A percentile compares a stretch with the other conserved stretches of the same genome.
These are phyloP conservation scores for Hemiprocne comata DNA, from an alignment of 2,113 vertebrate species.

Conservation along the genomic window DNA sequence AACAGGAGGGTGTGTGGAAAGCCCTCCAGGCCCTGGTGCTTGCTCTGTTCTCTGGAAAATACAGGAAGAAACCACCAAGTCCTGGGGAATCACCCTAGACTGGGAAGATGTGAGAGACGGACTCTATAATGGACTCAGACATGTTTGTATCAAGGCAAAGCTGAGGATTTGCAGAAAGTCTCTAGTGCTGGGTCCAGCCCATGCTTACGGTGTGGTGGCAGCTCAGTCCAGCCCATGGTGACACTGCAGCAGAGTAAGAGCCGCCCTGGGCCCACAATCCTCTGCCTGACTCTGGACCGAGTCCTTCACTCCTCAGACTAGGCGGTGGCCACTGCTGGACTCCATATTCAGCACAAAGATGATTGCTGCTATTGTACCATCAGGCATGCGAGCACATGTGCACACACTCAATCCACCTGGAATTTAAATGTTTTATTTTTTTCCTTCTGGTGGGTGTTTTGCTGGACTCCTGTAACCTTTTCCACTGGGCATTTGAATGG, in stretches of 20 bases:
- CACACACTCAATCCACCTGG: rapidly evolving
- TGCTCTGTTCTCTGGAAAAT: background rate
- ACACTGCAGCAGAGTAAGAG: too few species aligned
- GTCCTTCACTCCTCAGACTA: background rate
- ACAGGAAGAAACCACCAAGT: background rate
- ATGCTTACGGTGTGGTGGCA: rapidly evolving
- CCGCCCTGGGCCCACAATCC: rapidly evolving
- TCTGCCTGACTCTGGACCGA: rapidly evolving
- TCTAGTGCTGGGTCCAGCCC: rapidly evolving
- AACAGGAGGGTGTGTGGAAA: rapidly evolving
- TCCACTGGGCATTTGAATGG: background rate
- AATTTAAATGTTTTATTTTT: background rate
- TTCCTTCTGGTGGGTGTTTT: rapidly evolving
- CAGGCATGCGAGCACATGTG: rapidly evolving
- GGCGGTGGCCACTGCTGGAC: too few species aligned
- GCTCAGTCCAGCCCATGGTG: too few species aligned
- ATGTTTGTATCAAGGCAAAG: background rate
- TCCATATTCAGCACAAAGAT: background rate
- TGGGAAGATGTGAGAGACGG: too few species aligned
- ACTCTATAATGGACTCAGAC: too few species aligned
- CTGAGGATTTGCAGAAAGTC: background rate
- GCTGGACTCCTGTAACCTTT: background rate
- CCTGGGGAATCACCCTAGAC: background rate
- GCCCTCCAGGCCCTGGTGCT: background rate
- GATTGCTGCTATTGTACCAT: rapidly evolving